Base-by-base conservation (phyloP, 2,113 vertebrate genomes). In the Callipepla squamata region DNA sequence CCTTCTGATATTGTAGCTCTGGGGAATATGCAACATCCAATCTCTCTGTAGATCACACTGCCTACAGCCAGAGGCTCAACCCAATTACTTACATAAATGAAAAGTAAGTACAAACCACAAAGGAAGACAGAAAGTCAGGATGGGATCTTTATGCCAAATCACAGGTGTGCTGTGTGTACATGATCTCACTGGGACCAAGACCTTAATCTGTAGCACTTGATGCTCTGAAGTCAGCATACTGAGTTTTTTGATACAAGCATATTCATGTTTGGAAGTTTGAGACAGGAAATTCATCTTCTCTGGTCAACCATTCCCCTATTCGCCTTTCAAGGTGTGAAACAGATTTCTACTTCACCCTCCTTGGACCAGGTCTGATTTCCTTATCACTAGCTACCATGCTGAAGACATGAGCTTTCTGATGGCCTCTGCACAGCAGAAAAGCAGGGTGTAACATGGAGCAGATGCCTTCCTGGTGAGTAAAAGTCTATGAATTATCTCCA, bases 361-460 rank as follows among this genome's bases (percentile, higher is more conserved):
- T 68, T 75, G 18, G 36, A 9, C 12, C 70, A 72, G 22, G 59
- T 38, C 91, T 45, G 26, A 7, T 42, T 23, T 12, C 2, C 59
- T n/a, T 55, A 34, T 40, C 57, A 3, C 53, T 42, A 47, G 36
- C 67, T 72, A 17, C 72, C 30, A 11, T 2, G 0, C 26, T 18
- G n/a, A 30, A 0, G 2, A n/a, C 23, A n/a, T 0, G 0, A 11
- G 55, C 9, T 55, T 28, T n/a, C 28, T 59, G 11, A 36, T 2
- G 42, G 45, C 19, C 51, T 80, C 81, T 25, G 63, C 42, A 9
- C 51, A 30, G 23, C 1, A 0, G 62, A 16, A 44, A 53, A 69
- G 70, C 36, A 51, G 81, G 76, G 50, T 5, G 19, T 58, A 68
- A 72, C 70, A 7, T 6, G 26, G 80, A 62, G 70, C 38, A 93